A percentile compares a stretch with the other conserved stretches of the same genome.
Evolutionary conservation across 1,140 invertebrate genomes (phyloP).

Genomic region (Brachionus plicatilis): DNA sequence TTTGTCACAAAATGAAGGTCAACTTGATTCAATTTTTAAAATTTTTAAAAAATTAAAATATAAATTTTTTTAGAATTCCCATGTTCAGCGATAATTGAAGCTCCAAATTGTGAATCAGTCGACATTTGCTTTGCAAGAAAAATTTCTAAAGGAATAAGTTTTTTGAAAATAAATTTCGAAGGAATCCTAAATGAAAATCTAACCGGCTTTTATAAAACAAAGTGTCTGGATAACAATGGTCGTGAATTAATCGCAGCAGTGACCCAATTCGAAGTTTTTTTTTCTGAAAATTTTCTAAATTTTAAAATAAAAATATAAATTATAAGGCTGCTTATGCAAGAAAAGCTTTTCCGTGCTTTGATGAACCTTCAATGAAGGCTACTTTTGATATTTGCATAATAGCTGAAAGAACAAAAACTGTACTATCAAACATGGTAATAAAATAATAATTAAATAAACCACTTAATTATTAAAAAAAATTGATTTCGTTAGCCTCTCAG

Average conservation of each 20-base stretch:
- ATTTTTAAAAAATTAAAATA: not conserved
- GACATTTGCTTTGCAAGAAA: not conserved
- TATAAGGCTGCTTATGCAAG: constrained; percentile 63
- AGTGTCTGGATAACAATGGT: not conserved
- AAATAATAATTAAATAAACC: not conserved
- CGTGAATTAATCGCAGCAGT: not conserved
- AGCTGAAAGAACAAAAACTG: constrained; percentile 66
- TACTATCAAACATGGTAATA: constrained; percentile 79
- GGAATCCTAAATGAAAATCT: constrained; percentile 13
- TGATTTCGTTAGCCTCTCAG: not conserved
- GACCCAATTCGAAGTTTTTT: not conserved
- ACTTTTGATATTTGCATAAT: constrained; percentile 83
- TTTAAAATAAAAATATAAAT: not conserved
- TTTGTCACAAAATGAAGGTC: not conserved
- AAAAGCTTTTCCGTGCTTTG: constrained; percentile 91
- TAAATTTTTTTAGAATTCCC: not conserved
- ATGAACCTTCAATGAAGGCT: constrained; percentile 88
- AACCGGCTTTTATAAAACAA: constrained; percentile 13
- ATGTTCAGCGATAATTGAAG: not conserved
- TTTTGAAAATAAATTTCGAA: not conserved
- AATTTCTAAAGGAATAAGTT: not conserved
- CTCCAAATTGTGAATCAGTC: not conserved
- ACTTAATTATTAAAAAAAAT: constrained; percentile 44
- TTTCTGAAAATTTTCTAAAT: not conserved
- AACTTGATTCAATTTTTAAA: not conserved